phyloP scores from a whole-genome alignment of 2,888 invertebrate genomes.

The Lithophane ornitopus region DNA sequence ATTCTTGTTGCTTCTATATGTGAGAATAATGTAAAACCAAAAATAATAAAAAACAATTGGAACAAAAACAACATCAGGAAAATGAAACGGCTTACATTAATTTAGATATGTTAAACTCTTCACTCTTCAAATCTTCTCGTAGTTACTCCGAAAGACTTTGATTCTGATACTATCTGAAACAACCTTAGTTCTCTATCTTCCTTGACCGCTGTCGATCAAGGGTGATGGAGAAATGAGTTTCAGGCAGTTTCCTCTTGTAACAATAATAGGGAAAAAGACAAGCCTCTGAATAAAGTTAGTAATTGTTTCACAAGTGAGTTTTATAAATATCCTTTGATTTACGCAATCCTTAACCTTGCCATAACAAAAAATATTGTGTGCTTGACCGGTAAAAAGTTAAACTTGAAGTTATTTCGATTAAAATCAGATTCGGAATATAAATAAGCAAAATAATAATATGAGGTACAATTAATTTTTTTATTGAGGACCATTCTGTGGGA shows the following conservation, averaged over 20 bases:
- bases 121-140: background rate
- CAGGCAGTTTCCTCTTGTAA: constrained; percentile 2
- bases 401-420: constrained; percentile 24
- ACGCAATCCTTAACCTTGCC: constrained; percentile 38
- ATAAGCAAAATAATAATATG: background rate
- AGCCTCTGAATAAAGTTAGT: background rate
- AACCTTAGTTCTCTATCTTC: background rate
- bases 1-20: too few relatives aligned
- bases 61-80: too few relatives aligned
- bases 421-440: constrained; percentile 11
- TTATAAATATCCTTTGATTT: constrained; percentile 32
- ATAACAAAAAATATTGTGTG: constrained; percentile 27
- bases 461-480: background rate
- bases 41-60: too few relatives aligned
- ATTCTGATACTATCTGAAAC: background rate
- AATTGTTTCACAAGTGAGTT: constrained; percentile 13
- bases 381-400: constrained; percentile 38
- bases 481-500: background rate
- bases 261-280: constrained; percentile 2
- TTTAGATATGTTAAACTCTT: background rate
- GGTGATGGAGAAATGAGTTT: background rate
- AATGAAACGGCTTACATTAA: background rate
- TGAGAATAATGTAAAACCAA: too few relatives aligned
- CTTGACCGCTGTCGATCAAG: background rate
- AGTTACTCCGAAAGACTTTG: background rate